A percentile compares a stretch with the other conserved stretches of the same genome.
phyloP scores from a whole-genome alignment of 2,797 vertebrate species.

The Bovichtus diacanthus region DNA sequence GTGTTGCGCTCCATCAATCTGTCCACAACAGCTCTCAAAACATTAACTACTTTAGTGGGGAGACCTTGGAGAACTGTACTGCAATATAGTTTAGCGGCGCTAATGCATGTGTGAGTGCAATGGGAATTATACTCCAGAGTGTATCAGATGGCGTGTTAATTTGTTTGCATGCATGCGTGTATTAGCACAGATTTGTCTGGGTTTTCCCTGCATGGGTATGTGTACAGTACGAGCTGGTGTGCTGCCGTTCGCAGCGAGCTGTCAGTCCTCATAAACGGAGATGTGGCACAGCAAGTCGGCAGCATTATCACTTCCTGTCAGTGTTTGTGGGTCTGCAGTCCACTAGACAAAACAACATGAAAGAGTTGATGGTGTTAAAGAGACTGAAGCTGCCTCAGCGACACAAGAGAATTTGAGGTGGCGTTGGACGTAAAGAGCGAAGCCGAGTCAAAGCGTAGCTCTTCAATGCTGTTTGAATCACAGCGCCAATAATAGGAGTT shows the following conservation, averaged over 20 bases:
- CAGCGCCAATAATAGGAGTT: neutral
- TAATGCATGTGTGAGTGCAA: slow-evolving; percentile 11
- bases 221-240: slow-evolving; percentile 8
- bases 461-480: slow-evolving; percentile 1
- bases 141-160: slow-evolving; percentile 31
- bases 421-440: neutral
- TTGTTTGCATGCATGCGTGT: slow-evolving; percentile 39
- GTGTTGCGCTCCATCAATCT: slow-evolving; percentile 39
- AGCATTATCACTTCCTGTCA: slow-evolving; percentile 66
- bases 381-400: slow-evolving; percentile 7
- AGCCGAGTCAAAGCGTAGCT: neutral
- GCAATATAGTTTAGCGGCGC: neutral
- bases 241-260: slow-evolving; percentile 48
- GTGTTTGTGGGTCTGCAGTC: slow-evolving; percentile 58
- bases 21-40: slow-evolving; percentile 49
- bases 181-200: neutral
- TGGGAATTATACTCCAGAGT: slow-evolving; percentile 8
- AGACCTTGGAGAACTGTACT: slow-evolving; percentile 18
- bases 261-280: slow-evolving; percentile 74
- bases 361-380: neutral
- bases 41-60: slow-evolving; percentile 25
- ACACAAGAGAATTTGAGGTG: slow-evolving; percentile 17
- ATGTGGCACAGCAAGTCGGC: slow-evolving; percentile 57
- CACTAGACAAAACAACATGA: slow-evolving; percentile 44
- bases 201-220: neutral